Conservation (phyloP, 1,140 invertebrate species). For the Calosoma granatense region DNA sequence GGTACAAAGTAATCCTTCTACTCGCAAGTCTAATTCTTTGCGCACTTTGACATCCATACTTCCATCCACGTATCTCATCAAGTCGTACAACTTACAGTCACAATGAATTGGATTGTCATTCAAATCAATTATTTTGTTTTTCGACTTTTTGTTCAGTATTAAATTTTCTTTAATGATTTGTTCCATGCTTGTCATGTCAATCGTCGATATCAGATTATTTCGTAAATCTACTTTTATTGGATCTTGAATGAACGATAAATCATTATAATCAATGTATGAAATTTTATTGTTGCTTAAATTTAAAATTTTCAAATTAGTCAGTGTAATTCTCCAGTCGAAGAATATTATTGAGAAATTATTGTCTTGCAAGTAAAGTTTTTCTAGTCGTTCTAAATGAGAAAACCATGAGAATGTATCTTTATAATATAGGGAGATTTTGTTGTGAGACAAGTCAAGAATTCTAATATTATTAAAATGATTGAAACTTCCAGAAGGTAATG, state of each 20-base stretch:
- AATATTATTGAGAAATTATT: neutral
- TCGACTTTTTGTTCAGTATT: neutral
- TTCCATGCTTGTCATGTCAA: neutral
- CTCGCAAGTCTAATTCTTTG: neutral
- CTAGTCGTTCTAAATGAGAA: neutral
- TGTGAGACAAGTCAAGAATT: conserved; percentile 13
- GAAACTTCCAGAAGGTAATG: neutral
- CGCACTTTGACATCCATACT: neutral
- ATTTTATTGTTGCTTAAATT: conserved; percentile 14
- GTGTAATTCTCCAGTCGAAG: neutral
- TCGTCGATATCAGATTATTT: neutral
- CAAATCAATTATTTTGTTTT: neutral
- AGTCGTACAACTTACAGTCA: neutral
- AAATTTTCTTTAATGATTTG: neutral
- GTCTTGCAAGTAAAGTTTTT: neutral
- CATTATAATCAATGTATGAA: neutral
- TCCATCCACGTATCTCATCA: neutral
- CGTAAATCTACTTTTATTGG: conserved; percentile 12
- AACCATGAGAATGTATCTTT: neutral
- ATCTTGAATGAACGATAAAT: conserved; percentile 10
- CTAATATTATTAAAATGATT: conserved; percentile 6
- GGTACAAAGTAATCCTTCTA: neutral
- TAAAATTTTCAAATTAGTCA: conserved; percentile 11
- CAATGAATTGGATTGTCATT: neutral
- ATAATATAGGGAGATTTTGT: no score